Conservation (phyloP, 2,888 invertebrate genomes). For the Phanerotoma sp. region DNA sequence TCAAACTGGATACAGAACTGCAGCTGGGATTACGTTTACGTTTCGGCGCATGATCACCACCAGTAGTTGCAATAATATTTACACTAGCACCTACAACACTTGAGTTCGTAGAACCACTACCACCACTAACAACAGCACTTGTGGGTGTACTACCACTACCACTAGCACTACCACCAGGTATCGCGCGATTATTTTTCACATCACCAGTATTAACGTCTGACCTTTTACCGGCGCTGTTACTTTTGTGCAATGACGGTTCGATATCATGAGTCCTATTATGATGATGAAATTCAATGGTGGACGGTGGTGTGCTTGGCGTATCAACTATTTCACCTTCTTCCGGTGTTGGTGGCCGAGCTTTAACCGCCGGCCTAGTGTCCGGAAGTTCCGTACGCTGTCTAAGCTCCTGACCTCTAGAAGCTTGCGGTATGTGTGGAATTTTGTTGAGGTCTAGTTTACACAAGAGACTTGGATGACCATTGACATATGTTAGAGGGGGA, state of each 20-base stretch:
- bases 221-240: no score
- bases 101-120: conserved; percentile 27
- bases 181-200: conserved; percentile 29
- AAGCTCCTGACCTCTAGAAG: conserved; percentile 57
- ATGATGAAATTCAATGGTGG: conserved; percentile 39
- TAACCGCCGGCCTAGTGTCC: conserved; percentile 57
- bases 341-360: conserved; percentile 50
- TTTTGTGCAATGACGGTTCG: conserved; percentile 33
- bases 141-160: conserved; percentile 30
- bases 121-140: no score
- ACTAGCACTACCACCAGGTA: conserved; percentile 32
- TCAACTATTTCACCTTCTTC: conserved; percentile 54
- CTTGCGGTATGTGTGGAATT: conserved; percentile 52
- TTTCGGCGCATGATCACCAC: conserved; percentile 37
- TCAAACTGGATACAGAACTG: conserved; percentile 49
- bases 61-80: conserved; percentile 22
- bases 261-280: conserved; percentile 33
- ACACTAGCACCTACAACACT: conserved; percentile 28
- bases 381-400: conserved; percentile 59
- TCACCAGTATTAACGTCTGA: conserved; percentile 24
- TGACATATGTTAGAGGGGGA: conserved; percentile 44
- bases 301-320: conserved; percentile 40
- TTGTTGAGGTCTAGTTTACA: conserved; percentile 58
- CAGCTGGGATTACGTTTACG: conserved; percentile 50
- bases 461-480: conserved; percentile 52